phyloP scores from a whole-genome alignment of 1,140 invertebrate genomes.

The Sycobia sp. region DNA sequence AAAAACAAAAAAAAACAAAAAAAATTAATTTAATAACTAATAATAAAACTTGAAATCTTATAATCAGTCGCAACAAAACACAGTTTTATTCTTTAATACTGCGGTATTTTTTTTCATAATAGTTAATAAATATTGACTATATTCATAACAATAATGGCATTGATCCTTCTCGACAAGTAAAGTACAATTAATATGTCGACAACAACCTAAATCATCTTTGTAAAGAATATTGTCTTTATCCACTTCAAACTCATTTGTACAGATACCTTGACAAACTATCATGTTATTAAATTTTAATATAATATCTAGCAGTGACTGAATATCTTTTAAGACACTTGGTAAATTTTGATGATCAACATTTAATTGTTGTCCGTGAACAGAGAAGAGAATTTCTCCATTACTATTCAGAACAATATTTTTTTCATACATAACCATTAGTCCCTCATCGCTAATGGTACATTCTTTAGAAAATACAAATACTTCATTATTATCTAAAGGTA shows the following conservation, averaged over 20 bases:
- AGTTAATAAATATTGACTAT: conserved; percentile 29
- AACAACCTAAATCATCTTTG: conserved; percentile 30
- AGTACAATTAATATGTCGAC: conserved; percentile 24
- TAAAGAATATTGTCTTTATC: conserved; percentile 22
- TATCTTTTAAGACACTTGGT: conserved; percentile 1
- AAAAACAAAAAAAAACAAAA: no score
- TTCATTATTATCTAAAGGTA: conserved; percentile 9
- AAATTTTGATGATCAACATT: background rate
- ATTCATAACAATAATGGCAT: conserved; percentile 26
- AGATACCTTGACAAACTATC: conserved; percentile 29
- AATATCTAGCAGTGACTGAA: conserved; percentile 22
- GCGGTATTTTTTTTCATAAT: conserved; percentile 10
- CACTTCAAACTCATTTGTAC: conserved; percentile 24
- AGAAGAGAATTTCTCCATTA: conserved; percentile 16
- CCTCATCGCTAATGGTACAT: conserved; percentile 22
- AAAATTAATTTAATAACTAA: no score
- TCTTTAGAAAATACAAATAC: conserved; percentile 32
- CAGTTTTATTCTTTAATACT: conserved; percentile 26
- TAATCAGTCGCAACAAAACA: no score
- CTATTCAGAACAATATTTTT: conserved; percentile 31
- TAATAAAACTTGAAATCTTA: no score
- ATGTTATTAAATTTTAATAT: conserved; percentile 15
- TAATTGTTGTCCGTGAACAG: conserved; percentile 23
- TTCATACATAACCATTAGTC: conserved; percentile 26
- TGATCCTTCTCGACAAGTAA: conserved; percentile 22